Evolutionary conservation across 53 echinoderm and acorn worm genomes (phyloP).

Genomic region (Echinometra lucunter): DNA sequence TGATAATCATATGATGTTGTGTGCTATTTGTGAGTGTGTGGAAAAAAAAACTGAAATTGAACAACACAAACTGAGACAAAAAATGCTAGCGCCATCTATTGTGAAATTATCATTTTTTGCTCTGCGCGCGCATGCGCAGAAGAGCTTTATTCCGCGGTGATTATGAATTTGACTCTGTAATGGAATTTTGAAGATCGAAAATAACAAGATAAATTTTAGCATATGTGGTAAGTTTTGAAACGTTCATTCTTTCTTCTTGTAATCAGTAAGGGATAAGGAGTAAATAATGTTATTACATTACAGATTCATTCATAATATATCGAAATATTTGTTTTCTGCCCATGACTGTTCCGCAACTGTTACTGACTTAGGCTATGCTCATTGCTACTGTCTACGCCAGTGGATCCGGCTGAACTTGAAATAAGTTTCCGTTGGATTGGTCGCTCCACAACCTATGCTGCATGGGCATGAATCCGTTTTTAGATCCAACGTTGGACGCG

Average conservation of each 20-base stretch:
- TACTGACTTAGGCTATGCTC: neutral
- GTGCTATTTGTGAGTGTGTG: no score
- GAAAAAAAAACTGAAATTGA: no score
- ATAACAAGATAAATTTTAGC: neutral
- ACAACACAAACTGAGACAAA: no score
- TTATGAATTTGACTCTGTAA: neutral
- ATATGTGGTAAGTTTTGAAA: neutral
- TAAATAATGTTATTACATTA: neutral
- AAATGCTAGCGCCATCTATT: constrained; percentile 10
- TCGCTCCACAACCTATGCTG: neutral
- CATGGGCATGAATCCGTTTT: no score
- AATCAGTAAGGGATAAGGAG: neutral
- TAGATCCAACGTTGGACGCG: no score
- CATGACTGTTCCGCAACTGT: neutral
- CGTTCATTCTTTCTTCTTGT: neutral
- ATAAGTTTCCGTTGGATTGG: neutral
- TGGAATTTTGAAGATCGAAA: neutral
- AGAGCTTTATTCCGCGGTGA: neutral
- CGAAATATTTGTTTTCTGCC: neutral
- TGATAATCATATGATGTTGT: no score
- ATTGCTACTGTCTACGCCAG: neutral
- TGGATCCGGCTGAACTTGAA: neutral
- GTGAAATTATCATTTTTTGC: neutral
- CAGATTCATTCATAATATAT: neutral
- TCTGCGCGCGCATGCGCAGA: neutral